phyloP scores from a whole-genome alignment of 2,797 vertebrate genomes.

The Muraenolepis orangiensis region DNA sequence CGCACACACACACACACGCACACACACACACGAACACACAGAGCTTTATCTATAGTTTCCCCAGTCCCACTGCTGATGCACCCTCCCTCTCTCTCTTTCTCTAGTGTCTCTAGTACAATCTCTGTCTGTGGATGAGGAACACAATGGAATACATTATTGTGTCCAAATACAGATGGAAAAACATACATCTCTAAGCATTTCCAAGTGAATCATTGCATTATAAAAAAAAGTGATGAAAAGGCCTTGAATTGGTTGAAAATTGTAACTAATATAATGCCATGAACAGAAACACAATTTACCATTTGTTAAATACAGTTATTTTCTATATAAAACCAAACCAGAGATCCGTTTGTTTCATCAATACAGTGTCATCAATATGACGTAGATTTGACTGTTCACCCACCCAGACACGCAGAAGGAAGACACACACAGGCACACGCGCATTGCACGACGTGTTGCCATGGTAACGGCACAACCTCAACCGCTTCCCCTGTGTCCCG shows the following conservation, averaged over 20 bases:
- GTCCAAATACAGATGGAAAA: neutral
- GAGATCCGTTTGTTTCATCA: neutral
- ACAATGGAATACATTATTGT: neutral
- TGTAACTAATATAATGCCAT: neutral
- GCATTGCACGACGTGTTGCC: constrained; percentile 59
- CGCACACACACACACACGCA: too few relatives aligned
- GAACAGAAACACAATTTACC: neutral
- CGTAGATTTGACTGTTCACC: neutral
- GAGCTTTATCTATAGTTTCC: neutral
- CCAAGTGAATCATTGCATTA: neutral
- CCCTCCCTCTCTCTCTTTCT: neutral
- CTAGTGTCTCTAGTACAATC: neutral
- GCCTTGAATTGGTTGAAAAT: too few relatives aligned
- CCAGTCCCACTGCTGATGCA: neutral
- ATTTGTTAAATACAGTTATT: neutral
- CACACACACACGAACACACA: neutral
- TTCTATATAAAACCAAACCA: neutral
- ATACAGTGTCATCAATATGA: neutral
- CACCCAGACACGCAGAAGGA: neutral
- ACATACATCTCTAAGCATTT: neutral
- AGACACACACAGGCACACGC: constrained; percentile 27
- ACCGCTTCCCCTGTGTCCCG: constrained; percentile 43
- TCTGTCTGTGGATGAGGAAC: neutral
- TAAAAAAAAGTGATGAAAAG: too few relatives aligned
- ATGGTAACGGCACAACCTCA: constrained; percentile 58